Percentiles rank a stretch among this genome's conserved stretches.
phyloP scores from a whole-genome alignment of 2,113 vertebrate genomes.

The Notothenia coriiceps region DNA sequence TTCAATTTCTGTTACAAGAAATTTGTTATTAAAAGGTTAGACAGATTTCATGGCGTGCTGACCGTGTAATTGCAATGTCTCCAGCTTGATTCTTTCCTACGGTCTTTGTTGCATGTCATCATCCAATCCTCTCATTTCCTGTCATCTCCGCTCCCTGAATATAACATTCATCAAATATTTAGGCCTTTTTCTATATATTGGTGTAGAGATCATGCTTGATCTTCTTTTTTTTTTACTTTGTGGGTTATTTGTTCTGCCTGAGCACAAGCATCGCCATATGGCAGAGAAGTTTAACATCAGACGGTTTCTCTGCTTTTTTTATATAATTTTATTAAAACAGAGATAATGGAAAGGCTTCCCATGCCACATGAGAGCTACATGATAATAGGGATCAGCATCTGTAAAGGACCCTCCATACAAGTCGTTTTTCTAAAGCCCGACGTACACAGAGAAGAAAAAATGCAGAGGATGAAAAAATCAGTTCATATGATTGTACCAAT shows the following conservation, averaged over 20 bases:
- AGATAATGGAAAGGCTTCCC: neutral
- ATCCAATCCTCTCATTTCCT: neutral
- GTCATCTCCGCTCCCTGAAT: neutral
- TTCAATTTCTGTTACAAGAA: neutral
- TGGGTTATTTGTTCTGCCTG: neutral
- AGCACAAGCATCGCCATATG: too few species aligned
- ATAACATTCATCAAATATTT: too few species aligned
- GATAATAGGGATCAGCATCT: neutral
- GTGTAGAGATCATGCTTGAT: neutral
- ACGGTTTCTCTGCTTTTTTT: neutral
- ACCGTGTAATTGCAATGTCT: slow-evolving; percentile 18
- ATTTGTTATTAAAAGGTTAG: neutral
- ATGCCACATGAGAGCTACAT: neutral
- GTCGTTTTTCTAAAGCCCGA: slow-evolving; percentile 1
- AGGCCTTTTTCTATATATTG: too few species aligned
- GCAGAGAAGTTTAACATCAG: neutral
- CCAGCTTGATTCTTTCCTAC: neutral
- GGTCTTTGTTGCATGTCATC: neutral
- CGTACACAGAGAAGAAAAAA: neutral
- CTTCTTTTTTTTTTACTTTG: too few species aligned
- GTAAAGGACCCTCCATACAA: neutral
- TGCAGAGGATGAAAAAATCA: neutral
- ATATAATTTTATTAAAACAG: neutral
- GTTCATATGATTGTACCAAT: neutral
- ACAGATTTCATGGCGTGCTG: neutral